Evolutionary conservation across 2,888 invertebrate genomes (phyloP), one percentile per base, ranked within the genome.

Genomic region (Steinernema carpocapsae): DNA sequence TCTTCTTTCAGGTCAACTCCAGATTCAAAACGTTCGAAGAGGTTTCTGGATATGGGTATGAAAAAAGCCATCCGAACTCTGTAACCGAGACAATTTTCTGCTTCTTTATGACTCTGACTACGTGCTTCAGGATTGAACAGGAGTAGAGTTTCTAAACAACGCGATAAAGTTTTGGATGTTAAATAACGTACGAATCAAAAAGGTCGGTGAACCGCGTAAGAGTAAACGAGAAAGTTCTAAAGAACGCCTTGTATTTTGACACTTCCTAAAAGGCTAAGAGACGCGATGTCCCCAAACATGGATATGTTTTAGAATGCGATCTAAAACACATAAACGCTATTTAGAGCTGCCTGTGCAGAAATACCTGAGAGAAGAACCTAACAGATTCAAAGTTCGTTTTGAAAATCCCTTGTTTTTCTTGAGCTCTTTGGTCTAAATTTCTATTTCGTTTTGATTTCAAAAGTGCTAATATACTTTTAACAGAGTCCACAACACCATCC

Each of bases 201-300:
- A 48, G 48, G 19, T 48, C 48, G 17, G 48, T 48, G 19, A 48
- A 48, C n/a, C 48, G 48, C n/a, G 48, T 48, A 4, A 48, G 48
- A 4, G 19, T 48, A 19, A 48, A 48, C 48, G 48, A 48, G n/a
- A 48, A 4, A 14, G 14, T 19, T 14, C 48, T 4, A 14, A 48
- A 48, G 17, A 48, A 17, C n/a, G 48, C 48, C 14, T 48, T 48
- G 17, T 48, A 2, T 2, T 48, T 14, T 17, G n/a, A n/a, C 19
- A 48, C 14, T 4, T 48, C 48, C 3, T 48, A 7, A 14, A 19
- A 48, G 19, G 19, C n/a, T 48, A 7, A 48, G 48, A 48, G 14
- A 14, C 2, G 48, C 48, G 17, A 48, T 48, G 48, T 48, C 48
- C 6, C 3, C 19, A 14, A 48, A 19, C 48, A 48, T 48, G 19